Conservation (phyloP, 2,888 invertebrate species). For the Heliconius sara region DNA sequence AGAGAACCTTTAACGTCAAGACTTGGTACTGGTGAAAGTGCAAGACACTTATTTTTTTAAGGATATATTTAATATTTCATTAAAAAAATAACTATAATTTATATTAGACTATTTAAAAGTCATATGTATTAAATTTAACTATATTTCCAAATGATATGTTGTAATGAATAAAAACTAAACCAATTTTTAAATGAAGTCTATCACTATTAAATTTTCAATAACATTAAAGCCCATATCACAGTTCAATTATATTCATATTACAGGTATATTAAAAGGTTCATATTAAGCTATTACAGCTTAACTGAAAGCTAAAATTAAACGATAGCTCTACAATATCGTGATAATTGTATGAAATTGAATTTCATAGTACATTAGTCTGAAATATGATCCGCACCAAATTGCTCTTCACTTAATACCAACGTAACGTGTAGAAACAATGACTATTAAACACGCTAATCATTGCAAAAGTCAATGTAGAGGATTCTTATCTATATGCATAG, state of each 20-base stretch:
- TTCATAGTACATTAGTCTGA: slow-evolving; percentile 5
- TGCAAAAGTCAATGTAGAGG: background rate
- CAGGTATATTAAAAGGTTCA: background rate
- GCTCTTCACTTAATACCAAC: background rate
- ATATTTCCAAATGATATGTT: background rate
- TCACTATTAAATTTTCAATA: background rate
- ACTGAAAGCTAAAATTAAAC: slow-evolving; percentile 8
- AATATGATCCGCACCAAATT: slow-evolving; percentile 18
- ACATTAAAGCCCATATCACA: background rate
- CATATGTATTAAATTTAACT: background rate
- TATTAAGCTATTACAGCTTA: background rate
- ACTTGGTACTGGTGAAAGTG: no score
- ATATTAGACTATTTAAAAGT: background rate
- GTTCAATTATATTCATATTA: background rate
- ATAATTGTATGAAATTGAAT: slow-evolving; percentile 19
- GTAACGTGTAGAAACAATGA: background rate
- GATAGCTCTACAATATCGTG: slow-evolving; percentile 11
- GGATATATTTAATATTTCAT: no score
- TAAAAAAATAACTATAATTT: background rate
- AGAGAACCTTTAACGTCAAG: no score
- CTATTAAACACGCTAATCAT: background rate
- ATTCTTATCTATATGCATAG: no score
- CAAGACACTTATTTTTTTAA: no score
- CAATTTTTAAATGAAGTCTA: no score
- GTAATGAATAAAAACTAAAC: no score